Evolutionary conservation across 2,888 invertebrate genomes (phyloP).

Genomic region (Plemyria rubiginata): DNA sequence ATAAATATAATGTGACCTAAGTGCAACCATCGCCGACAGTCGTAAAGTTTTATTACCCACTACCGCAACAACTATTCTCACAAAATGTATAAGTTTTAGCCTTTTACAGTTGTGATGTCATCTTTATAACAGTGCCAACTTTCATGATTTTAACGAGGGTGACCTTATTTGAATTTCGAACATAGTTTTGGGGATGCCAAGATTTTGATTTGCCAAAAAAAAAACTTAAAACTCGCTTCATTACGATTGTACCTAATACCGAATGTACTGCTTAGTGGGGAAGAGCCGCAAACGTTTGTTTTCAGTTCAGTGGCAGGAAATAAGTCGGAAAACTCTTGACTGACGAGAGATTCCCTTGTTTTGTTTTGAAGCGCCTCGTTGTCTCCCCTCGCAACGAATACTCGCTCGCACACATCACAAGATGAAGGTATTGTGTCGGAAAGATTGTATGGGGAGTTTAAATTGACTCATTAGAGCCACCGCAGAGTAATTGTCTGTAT

Average conservation of each 20-base stretch:
- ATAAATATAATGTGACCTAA: conserved; percentile 42
- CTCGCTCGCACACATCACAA: conserved; percentile 56
- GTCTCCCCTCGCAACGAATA: conserved; percentile 71
- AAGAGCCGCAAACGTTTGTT: conserved; percentile 41
- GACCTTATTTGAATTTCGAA: conserved; percentile 37
- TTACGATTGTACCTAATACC: not conserved
- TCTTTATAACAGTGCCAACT: conserved; percentile 48
- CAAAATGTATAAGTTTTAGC: conserved; percentile 41
- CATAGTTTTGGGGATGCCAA: conserved; percentile 32
- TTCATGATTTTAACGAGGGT: conserved; percentile 42
- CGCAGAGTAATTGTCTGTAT: conserved; percentile 63
- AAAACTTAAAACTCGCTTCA: not conserved
- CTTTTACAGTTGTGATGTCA: conserved; percentile 57
- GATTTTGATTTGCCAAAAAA: conserved; percentile 15
- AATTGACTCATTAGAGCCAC: conserved; percentile 69
- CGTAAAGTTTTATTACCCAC: conserved; percentile 61
- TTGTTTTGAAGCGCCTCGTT: conserved; percentile 61
- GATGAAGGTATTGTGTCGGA: conserved; percentile 66
- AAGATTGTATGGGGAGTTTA: conserved; percentile 67
- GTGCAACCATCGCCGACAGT: conserved; percentile 52
- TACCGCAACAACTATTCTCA: conserved; percentile 46
- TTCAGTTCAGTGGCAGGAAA: conserved; percentile 45
- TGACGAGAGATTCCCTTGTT: conserved; percentile 72
- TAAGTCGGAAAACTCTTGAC: conserved; percentile 60
- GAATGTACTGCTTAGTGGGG: not conserved